These are phyloP conservation scores for Bolinopsis microptera DNA, from an alignment of 37 sponge, comb jelly and placozoan species.

Conservation along the genomic window DNA sequence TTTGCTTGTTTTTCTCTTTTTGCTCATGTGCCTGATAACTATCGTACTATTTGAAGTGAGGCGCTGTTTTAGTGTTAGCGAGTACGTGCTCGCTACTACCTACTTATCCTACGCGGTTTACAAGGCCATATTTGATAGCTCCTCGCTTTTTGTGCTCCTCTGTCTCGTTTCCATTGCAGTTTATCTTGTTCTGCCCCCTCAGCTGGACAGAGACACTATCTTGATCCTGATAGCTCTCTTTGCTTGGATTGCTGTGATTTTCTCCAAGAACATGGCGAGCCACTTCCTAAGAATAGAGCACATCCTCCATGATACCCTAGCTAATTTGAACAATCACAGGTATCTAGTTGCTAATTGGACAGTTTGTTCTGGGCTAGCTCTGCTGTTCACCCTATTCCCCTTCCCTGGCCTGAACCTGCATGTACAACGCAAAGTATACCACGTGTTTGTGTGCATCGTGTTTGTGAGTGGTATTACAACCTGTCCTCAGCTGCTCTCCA, in stretches of 20 bases:
- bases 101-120: slow-evolving; percentile 53
- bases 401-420: neutral
- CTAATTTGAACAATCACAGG: slow-evolving; percentile 17
- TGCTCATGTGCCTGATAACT: slow-evolving; percentile 1
- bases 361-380: neutral
- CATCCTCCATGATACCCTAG: neutral
- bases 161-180: slow-evolving; percentile 33
- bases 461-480: slow-evolving; percentile 44
- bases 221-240: neutral
- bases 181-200: slow-evolving; percentile 9
- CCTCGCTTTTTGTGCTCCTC: slow-evolving; percentile 37
- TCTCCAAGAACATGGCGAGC: slow-evolving; percentile 34
- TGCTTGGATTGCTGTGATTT: slow-evolving; percentile 59
- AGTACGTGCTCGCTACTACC: slow-evolving; percentile 53
- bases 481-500: slow-evolving; percentile 19
- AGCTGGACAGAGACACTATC: slow-evolving; percentile 10
- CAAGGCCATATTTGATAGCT: slow-evolving; percentile 23
- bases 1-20: slow-evolving; percentile 8
- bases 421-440: slow-evolving; percentile 62
- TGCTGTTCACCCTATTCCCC: slow-evolving; percentile 4
- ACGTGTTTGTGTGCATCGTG: slow-evolving; percentile 46
- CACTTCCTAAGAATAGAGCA: neutral
- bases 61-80: slow-evolving; percentile 60
- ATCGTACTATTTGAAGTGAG: slow-evolving; percentile 20
- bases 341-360: neutral